phyloP scores from a whole-genome alignment of 1,140 invertebrate species.

The Ooceraea biroi region DNA sequence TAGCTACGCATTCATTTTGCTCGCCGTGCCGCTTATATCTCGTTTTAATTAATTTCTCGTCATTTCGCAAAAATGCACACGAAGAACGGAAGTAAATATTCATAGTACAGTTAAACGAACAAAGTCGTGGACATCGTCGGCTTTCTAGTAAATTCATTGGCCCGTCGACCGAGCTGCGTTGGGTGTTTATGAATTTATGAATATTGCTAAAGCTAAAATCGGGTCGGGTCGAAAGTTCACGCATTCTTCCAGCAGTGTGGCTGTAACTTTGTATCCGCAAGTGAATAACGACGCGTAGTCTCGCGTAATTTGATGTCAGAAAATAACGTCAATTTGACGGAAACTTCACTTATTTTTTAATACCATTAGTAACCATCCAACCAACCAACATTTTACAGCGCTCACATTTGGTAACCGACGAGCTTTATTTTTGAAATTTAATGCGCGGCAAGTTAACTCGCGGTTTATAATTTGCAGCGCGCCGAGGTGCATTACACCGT shows the following conservation, averaged over 20 bases:
- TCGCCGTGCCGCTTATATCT: constrained; percentile 27
- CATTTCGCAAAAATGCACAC: constrained; percentile 31
- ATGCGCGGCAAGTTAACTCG: constrained; percentile 43
- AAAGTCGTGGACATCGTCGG: constrained; percentile 51
- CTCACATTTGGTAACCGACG: constrained; percentile 14
- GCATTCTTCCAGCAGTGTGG: constrained; percentile 33
- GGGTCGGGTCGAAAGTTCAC: constrained; percentile 72
- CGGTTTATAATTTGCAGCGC: constrained; percentile 27
- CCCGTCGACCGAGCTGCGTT: background rate
- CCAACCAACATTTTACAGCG: background rate
- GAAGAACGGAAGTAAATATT: constrained; percentile 68
- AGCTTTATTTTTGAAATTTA: constrained; percentile 36
- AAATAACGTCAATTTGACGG: background rate
- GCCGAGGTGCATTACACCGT: constrained; percentile 24
- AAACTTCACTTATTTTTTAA: constrained; percentile 30
- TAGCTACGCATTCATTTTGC: background rate
- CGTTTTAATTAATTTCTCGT: constrained; percentile 67
- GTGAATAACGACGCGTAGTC: constrained; percentile 1
- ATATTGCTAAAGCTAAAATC: constrained; percentile 70
- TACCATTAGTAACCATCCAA: background rate
- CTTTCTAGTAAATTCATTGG: constrained; percentile 69
- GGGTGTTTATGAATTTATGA: constrained; percentile 73
- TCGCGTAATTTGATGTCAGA: constrained; percentile 17
- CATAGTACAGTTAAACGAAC: constrained; percentile 65
- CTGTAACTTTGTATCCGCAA: background rate